phyloP scores from a whole-genome alignment of 2,888 invertebrate genomes.

The Rhagophthalmus giganteus region DNA sequence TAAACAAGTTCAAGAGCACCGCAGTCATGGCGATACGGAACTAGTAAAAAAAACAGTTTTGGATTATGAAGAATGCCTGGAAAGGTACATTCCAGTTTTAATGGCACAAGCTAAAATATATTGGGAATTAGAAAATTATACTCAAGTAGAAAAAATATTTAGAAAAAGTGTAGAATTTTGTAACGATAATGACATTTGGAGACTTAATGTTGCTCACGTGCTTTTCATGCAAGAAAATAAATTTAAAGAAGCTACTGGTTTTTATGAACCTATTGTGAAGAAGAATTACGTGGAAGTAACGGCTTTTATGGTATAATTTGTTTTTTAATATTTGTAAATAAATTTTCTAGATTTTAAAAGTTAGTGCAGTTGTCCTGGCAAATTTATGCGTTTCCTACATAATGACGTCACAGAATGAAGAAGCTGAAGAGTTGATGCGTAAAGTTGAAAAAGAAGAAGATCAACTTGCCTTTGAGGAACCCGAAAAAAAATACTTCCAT shows the following conservation, averaged over 20 bases:
- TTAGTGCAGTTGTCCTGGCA: conserved; percentile 97
- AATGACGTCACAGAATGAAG: conserved; percentile 98
- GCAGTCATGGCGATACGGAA: conserved; percentile 86
- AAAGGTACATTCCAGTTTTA: conserved; percentile 93
- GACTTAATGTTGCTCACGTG: conserved; percentile 97
- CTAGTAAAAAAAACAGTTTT: conserved; percentile 86
- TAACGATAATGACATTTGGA: conserved; percentile 96
- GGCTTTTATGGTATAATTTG: too few species aligned
- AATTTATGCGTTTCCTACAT: conserved; percentile 99
- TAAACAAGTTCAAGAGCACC: conserved; percentile 91
- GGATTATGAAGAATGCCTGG: conserved; percentile 88
- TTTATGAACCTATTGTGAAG: conserved; percentile 97
- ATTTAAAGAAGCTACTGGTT: conserved; percentile 96
- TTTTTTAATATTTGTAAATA: too few species aligned
- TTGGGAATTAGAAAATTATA: conserved; percentile 96
- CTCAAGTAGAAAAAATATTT: conserved; percentile 95
- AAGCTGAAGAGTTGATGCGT: conserved; percentile 97
- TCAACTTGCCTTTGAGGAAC: conserved; percentile 85
- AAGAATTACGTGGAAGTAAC: conserved; percentile 87
- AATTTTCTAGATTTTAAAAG: conserved; percentile 74
- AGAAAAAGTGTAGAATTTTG: conserved; percentile 97
- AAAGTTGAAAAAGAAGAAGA: conserved; percentile 99
- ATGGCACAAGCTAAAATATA: conserved; percentile 99
- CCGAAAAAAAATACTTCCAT: conserved; percentile 92
- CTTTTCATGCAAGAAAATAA: conserved; percentile 99